Evolutionary conservation across 2,888 invertebrate species (phyloP).

Genomic region (Catocala sponsa): DNA sequence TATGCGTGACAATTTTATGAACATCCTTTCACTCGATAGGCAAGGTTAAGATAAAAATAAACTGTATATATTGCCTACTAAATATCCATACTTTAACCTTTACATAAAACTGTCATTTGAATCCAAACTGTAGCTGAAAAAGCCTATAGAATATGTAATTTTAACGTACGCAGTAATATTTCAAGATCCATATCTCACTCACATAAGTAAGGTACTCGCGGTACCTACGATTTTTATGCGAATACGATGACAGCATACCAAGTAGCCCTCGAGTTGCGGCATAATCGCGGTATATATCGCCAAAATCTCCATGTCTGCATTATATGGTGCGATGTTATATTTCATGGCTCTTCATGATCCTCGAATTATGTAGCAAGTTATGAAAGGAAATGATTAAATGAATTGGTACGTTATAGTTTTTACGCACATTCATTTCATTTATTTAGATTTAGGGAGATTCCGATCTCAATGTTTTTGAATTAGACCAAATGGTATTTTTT

Average conservation of each 20-base stretch:
- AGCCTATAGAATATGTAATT: not conserved
- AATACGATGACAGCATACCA: conserved; percentile 44
- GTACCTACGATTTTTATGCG: conserved; percentile 35
- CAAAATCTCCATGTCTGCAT: conserved; percentile 33
- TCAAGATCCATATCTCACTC: conserved; percentile 26
- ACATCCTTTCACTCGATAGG: too few species aligned
- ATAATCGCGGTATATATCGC: conserved; percentile 44
- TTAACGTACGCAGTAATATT: conserved; percentile 17
- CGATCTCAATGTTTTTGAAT: too few species aligned
- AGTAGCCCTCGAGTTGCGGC: conserved; percentile 29
- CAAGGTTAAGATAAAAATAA: too few species aligned
- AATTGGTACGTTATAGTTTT: too few species aligned
- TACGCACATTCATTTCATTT: too few species aligned
- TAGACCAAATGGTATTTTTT: too few species aligned
- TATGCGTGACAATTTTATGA: too few species aligned
- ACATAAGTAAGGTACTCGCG: conserved; percentile 18
- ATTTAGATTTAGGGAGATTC: too few species aligned
- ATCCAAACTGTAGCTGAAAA: not conserved
- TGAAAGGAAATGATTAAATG: not conserved
- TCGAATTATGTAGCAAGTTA: not conserved
- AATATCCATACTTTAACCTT: too few species aligned
- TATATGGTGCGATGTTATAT: conserved; percentile 40
- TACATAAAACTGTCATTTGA: not conserved
- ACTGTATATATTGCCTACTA: too few species aligned
- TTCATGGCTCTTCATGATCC: conserved; percentile 18